phyloP scores from a whole-genome alignment of 2,888 invertebrate species.

The Drosophila pegasa region DNA sequence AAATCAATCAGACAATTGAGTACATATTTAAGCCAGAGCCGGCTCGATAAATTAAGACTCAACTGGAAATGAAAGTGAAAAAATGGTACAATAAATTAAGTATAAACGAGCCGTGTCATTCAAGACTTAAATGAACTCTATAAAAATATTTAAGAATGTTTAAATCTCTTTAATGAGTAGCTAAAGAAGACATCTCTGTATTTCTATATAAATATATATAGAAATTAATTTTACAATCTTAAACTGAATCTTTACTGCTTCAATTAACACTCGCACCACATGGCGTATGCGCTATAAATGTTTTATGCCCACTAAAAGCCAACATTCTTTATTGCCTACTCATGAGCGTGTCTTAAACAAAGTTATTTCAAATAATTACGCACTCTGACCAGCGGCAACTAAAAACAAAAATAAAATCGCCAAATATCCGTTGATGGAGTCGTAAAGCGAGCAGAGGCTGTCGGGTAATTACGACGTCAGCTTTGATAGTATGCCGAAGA shows the following conservation, averaged over 20 bases:
- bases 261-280: constrained; percentile 9
- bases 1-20: constrained; percentile 35
- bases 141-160: neutral
- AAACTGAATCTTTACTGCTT: neutral
- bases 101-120: neutral
- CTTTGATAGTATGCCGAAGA: constrained; percentile 5
- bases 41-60: constrained; percentile 20
- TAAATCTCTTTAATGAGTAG: neutral
- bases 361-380: constrained; percentile 36
- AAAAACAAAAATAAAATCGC: constrained; percentile 5
- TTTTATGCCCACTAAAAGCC: constrained; percentile 18
- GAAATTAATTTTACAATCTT: too few species aligned
- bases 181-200: too few species aligned
- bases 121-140: neutral
- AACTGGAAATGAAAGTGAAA: constrained; percentile 5
- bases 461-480: constrained; percentile 52
- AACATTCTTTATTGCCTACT: constrained; percentile 23
- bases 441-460: constrained; percentile 63
- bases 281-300: constrained; percentile 19
- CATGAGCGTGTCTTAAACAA: constrained; percentile 19
- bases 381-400: neutral
- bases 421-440: constrained; percentile 60
- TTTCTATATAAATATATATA: too few species aligned
- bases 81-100: neutral
- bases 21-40: constrained; percentile 13